Evolutionary conservation across 1,140 invertebrate species (phyloP).

Genomic region (Anthonomus grandis): DNA sequence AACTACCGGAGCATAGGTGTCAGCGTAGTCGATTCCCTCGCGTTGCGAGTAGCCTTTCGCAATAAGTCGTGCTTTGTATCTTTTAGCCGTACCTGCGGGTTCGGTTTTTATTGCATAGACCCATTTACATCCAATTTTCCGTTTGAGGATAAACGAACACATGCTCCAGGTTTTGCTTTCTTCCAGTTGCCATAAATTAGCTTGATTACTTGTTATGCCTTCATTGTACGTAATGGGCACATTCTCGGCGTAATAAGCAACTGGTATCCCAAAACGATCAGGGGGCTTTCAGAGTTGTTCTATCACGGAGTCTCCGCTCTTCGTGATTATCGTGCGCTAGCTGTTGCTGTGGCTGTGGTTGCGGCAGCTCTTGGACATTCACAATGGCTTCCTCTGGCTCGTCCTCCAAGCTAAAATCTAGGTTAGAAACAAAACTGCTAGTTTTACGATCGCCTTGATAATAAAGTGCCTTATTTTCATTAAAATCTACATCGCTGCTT

Average conservation of each 20-base stretch:
- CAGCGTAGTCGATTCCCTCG: slow-evolving; percentile 45
- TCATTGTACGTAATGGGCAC: too few relatives aligned
- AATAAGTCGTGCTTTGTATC: slow-evolving; percentile 39
- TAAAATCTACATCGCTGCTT: slow-evolving; percentile 7
- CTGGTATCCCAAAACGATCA: too few relatives aligned
- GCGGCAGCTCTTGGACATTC: background rate
- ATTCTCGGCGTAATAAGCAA: too few relatives aligned
- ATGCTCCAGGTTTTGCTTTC: slow-evolving; percentile 1
- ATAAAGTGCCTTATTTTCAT: background rate
- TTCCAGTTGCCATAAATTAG: background rate
- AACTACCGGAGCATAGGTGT: slow-evolving; percentile 46
- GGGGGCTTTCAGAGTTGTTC: too few relatives aligned
- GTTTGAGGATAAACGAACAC: background rate
- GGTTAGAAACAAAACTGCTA: background rate
- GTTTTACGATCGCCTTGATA: background rate
- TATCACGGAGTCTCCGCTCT: too few relatives aligned
- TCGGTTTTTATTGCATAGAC: slow-evolving; percentile 20
- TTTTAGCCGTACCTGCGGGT: slow-evolving; percentile 2
- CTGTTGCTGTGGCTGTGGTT: too few relatives aligned
- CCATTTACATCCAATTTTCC: slow-evolving; percentile 14
- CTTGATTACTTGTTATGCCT: background rate
- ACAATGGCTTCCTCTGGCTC: background rate
- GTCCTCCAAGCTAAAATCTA: background rate
- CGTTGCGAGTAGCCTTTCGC: slow-evolving; percentile 45
- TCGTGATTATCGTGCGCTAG: background rate